phyloP scores from a whole-genome alignment of 2,113 vertebrate genomes.

The Tamias sibiricus region DNA sequence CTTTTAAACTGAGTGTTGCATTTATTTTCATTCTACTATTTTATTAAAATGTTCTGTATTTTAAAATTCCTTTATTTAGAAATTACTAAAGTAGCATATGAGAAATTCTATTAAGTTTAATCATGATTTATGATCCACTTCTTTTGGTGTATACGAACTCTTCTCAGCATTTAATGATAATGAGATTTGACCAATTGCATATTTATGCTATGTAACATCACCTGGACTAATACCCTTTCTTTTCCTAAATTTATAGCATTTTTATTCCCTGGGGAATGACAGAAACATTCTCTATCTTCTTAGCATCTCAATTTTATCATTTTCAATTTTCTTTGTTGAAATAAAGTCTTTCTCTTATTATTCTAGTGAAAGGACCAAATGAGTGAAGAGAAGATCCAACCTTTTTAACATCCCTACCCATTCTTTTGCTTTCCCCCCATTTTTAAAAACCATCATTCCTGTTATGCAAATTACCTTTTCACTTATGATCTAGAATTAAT shows the following conservation, averaged over 20 bases:
- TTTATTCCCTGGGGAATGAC: constrained; percentile 15
- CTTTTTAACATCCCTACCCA: neutral
- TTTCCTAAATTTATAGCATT: neutral
- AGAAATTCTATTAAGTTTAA: constrained; percentile 1
- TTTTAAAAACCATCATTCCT: neutral
- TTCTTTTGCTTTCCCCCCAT: neutral
- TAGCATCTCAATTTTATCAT: neutral
- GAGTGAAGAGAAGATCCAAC: fast-evolving
- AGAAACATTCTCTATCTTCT: neutral
- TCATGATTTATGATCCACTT: neutral
- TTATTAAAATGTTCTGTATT: constrained; percentile 15
- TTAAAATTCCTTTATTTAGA: neutral
- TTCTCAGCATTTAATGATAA: neutral
- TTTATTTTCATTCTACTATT: constrained; percentile 42
- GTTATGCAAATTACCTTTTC: neutral
- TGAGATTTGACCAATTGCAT: neutral
- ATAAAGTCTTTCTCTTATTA: neutral
- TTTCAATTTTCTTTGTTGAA: constrained; percentile 6
- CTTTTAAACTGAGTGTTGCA: constrained; percentile 13
- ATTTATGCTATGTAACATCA: neutral
- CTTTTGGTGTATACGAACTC: neutral
- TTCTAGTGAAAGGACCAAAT: neutral
- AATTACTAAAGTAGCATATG: neutral
- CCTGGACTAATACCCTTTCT: neutral
- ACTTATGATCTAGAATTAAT: neutral